A percentile compares a stretch with the other conserved stretches of the same genome.
These are phyloP conservation scores for Halcyon leucocephala DNA, from an alignment of 2,797 vertebrate genomes.

Conservation along the genomic window DNA sequence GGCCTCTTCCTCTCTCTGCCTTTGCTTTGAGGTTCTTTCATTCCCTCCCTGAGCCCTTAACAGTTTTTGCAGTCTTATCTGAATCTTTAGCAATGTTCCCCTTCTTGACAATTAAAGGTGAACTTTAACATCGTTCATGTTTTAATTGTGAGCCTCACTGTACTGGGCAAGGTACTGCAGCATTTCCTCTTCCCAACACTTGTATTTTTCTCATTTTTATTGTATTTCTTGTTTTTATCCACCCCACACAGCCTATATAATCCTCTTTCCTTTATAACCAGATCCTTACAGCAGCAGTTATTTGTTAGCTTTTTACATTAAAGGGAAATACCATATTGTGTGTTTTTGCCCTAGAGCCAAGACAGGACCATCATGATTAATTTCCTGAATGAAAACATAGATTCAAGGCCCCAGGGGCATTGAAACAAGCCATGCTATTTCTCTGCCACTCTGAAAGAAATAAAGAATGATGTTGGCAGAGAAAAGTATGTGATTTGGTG, in stretches of 20 bases:
- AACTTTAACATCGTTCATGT: not conserved
- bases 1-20: not conserved
- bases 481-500: not conserved
- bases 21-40: conserved; percentile 25
- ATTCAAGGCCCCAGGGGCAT: not conserved
- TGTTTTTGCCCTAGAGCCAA: not conserved
- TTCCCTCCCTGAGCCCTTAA: not conserved
- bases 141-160: not conserved
- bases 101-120: not conserved
- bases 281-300: not conserved
- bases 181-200: not conserved
- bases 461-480: not conserved
- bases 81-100: not conserved
- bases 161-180: not conserved
- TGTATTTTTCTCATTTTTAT: not conserved
- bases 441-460: not conserved
- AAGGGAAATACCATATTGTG: not conserved
- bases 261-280: not conserved
- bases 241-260: not conserved
- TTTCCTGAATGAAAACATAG: not conserved
- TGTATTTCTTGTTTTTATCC: not conserved
- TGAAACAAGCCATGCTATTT: not conserved
- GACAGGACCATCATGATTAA: not conserved
- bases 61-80: not conserved
- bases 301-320: not conserved